Evolutionary conservation across 1,140 invertebrate species (phyloP), one percentile per base, ranked within the genome.

Genomic region (Drosophila pectinifera): DNA sequence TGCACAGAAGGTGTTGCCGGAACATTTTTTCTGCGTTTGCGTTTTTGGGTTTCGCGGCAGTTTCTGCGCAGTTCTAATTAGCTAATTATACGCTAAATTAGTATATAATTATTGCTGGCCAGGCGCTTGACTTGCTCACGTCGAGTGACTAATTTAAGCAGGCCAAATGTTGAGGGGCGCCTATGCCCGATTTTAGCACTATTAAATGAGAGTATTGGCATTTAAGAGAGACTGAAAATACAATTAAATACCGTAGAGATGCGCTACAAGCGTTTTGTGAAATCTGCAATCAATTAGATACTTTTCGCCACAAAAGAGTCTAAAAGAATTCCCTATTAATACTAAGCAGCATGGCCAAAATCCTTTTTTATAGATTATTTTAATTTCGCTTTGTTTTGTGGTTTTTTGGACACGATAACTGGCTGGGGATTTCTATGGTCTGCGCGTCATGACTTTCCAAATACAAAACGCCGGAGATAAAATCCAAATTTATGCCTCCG

Each of bases 31-130:
- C 55, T 38, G 26, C 38, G 70, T 73, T 75, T 61, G 45, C 31
- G 54, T 45, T 80, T 80, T 80, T 34, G 51, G 34, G 20, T 70
- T 70, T 80, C 69, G 80, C 54, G 53, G 58, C 49, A 68, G 67
- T 77, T 62, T 73, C 73, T 80, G 76, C 73, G 84, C 77, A 89
- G 85, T 89, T 89, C 84, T 89, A 89, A 89, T 89, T 89, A 89
- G 84, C 85, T 89, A 89, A 89, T 89, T 89, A 89, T 89, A 89
- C 84, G 80, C 84, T 78, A 62, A 90, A 89, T 89, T 89, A 89
- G 78, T 89, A 59, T 89, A 84, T 89, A 89, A 89, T 89, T 89
- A 89, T 89, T 89, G 62, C 48, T 67, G 76, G 56, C 81, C 79
- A 63, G 69, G 80, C 80, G 64, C 74, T 45, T 20, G 16, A 22